These are phyloP conservation scores for Microcebus griseorufus DNA, from an alignment of 2,113 vertebrate genomes.

Conservation along the genomic window DNA sequence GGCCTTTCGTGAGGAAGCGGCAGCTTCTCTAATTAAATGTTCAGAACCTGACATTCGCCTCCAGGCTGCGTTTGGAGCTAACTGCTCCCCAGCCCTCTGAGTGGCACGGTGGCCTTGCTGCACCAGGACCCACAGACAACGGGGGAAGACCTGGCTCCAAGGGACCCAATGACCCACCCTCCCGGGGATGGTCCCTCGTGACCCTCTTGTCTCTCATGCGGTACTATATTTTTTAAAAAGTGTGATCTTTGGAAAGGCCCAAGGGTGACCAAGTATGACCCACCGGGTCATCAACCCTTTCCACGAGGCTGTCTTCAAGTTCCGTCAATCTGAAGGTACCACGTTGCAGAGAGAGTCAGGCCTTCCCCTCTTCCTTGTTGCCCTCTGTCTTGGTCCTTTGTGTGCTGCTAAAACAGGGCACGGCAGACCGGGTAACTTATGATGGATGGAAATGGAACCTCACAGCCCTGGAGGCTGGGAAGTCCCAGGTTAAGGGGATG, in stretches of 20 bases:
- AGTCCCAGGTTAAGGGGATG: neutral
- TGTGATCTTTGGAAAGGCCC: neutral
- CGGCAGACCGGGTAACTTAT: neutral
- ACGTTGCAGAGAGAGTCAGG: no score
- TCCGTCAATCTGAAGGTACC: neutral
- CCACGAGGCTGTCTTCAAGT: neutral
- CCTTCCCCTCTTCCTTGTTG: neutral
- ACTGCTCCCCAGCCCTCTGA: accelerated
- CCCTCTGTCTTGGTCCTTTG: neutral
- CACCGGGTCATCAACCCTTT: neutral
- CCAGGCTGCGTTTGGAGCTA: neutral
- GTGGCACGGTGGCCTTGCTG: neutral
- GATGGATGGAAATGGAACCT: neutral
- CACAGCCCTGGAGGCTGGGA: neutral
- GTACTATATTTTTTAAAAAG: neutral
- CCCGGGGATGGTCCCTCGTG: neutral
- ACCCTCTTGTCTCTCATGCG: neutral
- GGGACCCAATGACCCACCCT: neutral
- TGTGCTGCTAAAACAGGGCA: neutral
- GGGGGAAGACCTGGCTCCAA: neutral
- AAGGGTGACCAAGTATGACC: no score
- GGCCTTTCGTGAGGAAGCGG: neutral
- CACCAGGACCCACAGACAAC: neutral
- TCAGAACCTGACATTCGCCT: neutral
- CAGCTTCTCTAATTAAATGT: neutral